Base-by-base conservation (phyloP, 2,113 vertebrate genomes). In the Eleginops maclovinus region DNA sequence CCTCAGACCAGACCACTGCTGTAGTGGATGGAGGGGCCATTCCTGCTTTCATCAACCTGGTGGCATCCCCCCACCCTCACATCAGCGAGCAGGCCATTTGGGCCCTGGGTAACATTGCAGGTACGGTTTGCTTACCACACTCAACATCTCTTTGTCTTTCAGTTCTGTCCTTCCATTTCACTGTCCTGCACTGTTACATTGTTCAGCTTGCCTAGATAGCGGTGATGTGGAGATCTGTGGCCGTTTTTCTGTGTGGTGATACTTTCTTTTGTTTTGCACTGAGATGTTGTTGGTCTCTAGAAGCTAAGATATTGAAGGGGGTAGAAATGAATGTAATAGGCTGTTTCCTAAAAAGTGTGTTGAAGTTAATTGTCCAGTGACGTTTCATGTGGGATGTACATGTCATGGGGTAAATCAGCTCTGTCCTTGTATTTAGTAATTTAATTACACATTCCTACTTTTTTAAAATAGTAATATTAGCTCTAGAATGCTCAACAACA, bases 81-180 rank as follows among this genome's bases (percentile, higher is more conserved):
- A 95, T 98, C 93, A 96, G 96, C 51, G 97, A 98, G 88, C 97
- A 98, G 88, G 97, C 97, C 62, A 95, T 98, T 41, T 99, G 97
- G 96, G 97, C 97, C 1, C 72, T 99, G 11, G 97, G 97, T 47
- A 98, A 98, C 58, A 99, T 98, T 58, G 97, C 97, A 94, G 97
- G 97, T 98, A 95, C 46, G 41, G 28, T 60, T 9, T 9, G 78
- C 24, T 47, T 10, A 47, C 19, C 15, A 44, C 36, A 36, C 50
- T 24, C n/a, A 6, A 3, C 14, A 2, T 28, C 55, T 62, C 58
- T 55, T 14, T 81, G 12, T 46, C 16, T 9, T 43, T 36, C 55
- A 69, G 9, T 55, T 47, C 16, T 28, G 3, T n/a, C 44, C 4
- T 8, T 22, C 14, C 31, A 16, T 31, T 64, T 14, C 17, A 43